phyloP scores from a whole-genome alignment of 2,888 invertebrate genomes.

The Oxytorus armatus region DNA sequence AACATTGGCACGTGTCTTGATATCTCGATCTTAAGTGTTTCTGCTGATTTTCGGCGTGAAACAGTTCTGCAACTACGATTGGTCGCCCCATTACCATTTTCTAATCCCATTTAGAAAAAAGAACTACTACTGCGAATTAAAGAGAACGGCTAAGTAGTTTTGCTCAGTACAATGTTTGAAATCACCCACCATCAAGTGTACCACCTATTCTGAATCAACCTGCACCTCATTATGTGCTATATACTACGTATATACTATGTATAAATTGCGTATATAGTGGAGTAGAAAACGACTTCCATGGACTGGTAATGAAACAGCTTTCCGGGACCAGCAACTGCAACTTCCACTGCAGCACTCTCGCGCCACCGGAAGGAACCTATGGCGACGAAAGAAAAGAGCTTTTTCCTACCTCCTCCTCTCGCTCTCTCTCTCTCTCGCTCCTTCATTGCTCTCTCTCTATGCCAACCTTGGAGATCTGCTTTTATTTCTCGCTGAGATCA shows the following conservation, averaged over 20 bases:
- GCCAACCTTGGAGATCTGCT: background rate
- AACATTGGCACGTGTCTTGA: too few relatives aligned
- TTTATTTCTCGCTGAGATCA: conserved; percentile 22
- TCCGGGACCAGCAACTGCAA: conserved; percentile 30
- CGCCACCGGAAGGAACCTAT: conserved; percentile 27
- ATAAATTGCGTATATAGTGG: background rate
- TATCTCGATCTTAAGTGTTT: too few relatives aligned
- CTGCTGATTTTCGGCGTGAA: too few relatives aligned
- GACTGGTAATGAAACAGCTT: conserved; percentile 44
- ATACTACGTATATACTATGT: background rate
- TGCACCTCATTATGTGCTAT: background rate
- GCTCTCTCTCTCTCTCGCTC: background rate
- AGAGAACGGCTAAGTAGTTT: too few relatives aligned
- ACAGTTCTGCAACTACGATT: too few relatives aligned
- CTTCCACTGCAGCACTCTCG: conserved; percentile 21
- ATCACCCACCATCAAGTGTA: conserved; percentile 6
- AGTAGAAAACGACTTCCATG: conserved; percentile 36
- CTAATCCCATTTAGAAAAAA: too few relatives aligned
- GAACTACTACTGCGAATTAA: too few relatives aligned
- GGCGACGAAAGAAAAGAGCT: conserved; percentile 28
- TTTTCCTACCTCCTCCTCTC: conserved; percentile 11
- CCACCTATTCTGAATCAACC: background rate
- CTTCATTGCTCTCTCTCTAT: background rate
- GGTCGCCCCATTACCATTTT: too few relatives aligned
- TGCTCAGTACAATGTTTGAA: background rate